These are phyloP conservation scores for Gnathonemus echidnorhynchus DNA, from an alignment of 2,113 vertebrate genomes.

Conservation along the genomic window DNA sequence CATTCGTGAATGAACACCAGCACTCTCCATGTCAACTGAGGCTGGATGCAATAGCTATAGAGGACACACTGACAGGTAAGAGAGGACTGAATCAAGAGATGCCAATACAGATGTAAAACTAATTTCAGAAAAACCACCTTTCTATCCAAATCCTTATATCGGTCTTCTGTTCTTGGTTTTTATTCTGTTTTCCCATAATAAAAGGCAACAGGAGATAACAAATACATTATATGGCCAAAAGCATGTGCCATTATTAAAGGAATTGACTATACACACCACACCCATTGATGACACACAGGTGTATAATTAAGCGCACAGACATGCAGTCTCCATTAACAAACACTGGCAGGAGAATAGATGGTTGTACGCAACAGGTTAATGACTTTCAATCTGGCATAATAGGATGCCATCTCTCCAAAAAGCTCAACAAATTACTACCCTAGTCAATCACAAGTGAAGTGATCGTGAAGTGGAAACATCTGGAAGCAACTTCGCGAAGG, in stretches of 20 bases:
- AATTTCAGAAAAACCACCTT: not conserved
- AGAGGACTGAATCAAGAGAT: not conserved
- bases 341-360: not conserved
- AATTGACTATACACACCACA: not conserved
- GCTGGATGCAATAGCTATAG: not conserved
- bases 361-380: not conserved
- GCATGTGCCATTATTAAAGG: not conserved
- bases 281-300: no score
- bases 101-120: not conserved
- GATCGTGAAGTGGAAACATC: not conserved
- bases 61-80: not conserved
- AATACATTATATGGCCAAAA: not conserved
- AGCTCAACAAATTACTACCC: no score
- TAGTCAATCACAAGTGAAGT: not conserved
- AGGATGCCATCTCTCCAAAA: not conserved
- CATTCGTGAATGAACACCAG: not conserved
- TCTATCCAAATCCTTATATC: not conserved
- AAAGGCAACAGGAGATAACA: not conserved
- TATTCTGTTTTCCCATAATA: not conserved
- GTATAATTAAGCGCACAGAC: not conserved
- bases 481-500: not conserved
- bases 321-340: not conserved
- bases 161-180: not conserved
- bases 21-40: not conserved
- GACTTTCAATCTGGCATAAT: not conserved